Evolutionary conservation across 2,113 vertebrate species (phyloP), one percentile per base, ranked within the genome.

Genomic region (Cynopterus brachyotis): DNA sequence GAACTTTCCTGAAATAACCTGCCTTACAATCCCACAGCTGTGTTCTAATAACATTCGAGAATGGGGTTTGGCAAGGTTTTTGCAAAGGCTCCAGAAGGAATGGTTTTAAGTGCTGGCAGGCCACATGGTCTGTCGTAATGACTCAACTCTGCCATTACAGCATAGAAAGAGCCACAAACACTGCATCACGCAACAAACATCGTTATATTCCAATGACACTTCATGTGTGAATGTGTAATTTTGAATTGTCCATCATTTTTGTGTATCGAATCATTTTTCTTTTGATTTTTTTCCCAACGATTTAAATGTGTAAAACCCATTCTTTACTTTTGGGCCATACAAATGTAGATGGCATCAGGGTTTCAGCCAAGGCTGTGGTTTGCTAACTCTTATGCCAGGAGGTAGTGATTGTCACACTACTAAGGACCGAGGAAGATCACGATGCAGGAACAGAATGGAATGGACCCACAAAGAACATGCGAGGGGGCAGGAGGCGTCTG

Each of bases 181-280:
- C 15, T 1, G 9, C 4, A 1, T 45, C 53, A 28, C 15, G 16
- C 13, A 9, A 0, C 2, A 5, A 11, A 9, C 2, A 0, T 3
- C 47, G 17, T 9, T 42, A 1, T 6, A 13, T 35, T 15, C 59
- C 79, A 2, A 1, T 4, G 35, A 7, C 53, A 55, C 6, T 28
- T 22, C 1, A 15, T 22, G 28, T 53, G 17, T 1, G 4, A 57
- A 8, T 30, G 8, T 0, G 28, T 79, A 73, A 9, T 13, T 76
- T 37, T 89, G 8, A 57, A 47, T 40, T 20, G 17, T 13, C 0
- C 0, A 5, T 42, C 22, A 28, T 67, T 50, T 92, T 70, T 6
- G 19, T 40, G 1, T n/a, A 32, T 57, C 53, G 26, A 45, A 17
- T 35, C 30, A 20, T 24, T 70, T 17, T 86, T 6, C 30, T 66